A percentile compares a stretch with the other conserved stretches of the same genome.
Evolutionary conservation across 2,888 invertebrate species (phyloP).

Genomic region (Trachelus iudaicus): DNA sequence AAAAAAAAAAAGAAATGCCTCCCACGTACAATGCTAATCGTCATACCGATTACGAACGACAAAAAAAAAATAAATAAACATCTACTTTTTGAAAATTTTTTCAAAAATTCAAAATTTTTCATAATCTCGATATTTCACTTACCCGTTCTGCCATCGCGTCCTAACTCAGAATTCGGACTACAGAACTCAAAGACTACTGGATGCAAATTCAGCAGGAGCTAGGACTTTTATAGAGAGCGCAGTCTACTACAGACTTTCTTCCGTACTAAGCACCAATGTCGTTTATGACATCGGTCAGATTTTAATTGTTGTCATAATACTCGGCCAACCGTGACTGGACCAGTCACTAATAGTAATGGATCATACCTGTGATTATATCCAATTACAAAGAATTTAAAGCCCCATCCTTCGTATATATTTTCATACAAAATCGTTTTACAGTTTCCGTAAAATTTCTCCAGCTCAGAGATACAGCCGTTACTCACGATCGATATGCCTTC

Average conservation of each 20-base stretch:
- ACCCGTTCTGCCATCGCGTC: constrained; percentile 53
- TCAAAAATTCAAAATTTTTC: neutral
- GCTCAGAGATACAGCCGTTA: neutral
- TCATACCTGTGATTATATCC: neutral
- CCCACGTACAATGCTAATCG: neutral
- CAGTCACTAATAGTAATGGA: neutral
- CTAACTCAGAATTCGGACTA: constrained; percentile 42
- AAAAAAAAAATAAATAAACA: neutral
- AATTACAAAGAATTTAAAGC: neutral
- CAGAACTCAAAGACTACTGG: constrained; percentile 42
- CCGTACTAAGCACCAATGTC: constrained; percentile 54
- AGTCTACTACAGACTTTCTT: constrained; percentile 39
- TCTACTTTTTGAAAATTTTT: neutral
- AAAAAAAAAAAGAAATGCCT: neutral
- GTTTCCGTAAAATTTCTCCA: neutral
- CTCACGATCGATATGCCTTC: no score
- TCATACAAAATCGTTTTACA: neutral
- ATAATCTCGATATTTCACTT: constrained; percentile 29
- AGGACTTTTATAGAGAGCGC: constrained; percentile 55
- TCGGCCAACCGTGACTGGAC: constrained; percentile 43
- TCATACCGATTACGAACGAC: neutral
- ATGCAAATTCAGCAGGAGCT: constrained; percentile 35
- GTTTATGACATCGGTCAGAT: constrained; percentile 53
- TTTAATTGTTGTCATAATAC: constrained; percentile 59
- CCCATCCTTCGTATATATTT: neutral